These are phyloP conservation scores for Phoenicopterus ruber DNA, from an alignment of 2,113 vertebrate species.

Conservation along the genomic window DNA sequence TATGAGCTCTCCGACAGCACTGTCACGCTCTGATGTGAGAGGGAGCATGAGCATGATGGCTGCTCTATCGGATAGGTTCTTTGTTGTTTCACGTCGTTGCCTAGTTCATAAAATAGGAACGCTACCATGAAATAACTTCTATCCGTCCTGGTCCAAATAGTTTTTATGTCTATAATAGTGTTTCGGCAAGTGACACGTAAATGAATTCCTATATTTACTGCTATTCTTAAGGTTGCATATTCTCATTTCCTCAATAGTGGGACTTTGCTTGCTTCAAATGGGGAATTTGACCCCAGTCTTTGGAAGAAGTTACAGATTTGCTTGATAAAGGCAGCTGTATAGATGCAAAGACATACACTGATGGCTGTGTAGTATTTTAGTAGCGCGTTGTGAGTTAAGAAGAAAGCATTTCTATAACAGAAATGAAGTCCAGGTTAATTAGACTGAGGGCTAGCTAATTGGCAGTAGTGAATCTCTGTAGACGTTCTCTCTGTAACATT, in stretches of 20 bases:
- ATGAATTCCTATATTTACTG: not conserved
- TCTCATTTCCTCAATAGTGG: not conserved
- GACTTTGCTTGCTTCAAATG: not conserved
- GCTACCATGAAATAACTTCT: not conserved
- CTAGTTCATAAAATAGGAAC: not conserved
- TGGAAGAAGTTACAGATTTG: not conserved
- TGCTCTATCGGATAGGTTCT: not conserved
- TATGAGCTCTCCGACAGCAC: not conserved
- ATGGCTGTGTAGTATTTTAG: not conserved
- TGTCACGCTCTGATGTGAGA: not conserved
- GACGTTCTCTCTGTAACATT: not conserved
- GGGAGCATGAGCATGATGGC: not conserved
- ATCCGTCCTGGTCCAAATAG: not conserved
- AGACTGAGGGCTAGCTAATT: not conserved
- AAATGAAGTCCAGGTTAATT: not conserved
- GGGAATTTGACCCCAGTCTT: not conserved
- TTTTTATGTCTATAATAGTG: not conserved
- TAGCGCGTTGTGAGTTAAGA: not conserved
- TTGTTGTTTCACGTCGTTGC: not conserved
- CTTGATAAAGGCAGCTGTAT: not conserved
- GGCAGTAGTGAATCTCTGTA: not conserved
- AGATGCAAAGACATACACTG: not conserved
- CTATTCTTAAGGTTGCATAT: not conserved
- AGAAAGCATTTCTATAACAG: not conserved
- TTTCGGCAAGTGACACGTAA: not conserved